Evolutionary conservation across 2,113 vertebrate genomes (phyloP), one percentile per base, ranked within the genome.

Genomic region (Agelaius tricolor): DNA sequence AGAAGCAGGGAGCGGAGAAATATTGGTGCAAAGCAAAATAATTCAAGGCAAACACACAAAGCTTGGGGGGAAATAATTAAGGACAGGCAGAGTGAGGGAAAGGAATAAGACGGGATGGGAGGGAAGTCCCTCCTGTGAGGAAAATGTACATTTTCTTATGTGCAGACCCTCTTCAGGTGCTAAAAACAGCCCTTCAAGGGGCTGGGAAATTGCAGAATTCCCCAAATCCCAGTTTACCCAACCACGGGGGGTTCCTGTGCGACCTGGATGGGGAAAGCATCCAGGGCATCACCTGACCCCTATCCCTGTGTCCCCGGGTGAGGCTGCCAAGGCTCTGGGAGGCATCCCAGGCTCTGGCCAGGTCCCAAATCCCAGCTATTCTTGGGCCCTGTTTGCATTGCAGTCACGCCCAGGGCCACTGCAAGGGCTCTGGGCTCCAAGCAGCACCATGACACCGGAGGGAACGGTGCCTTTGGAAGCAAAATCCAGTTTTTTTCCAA

Each of bases 191-290:
- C 15, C 35, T 33, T 27, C 28, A 21, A 26, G 14, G 10, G 22
- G 12, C 24, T 54, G 55, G 58, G 39, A 59, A 68, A 46, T 23
- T 41, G 69, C 44, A 44, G 77, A 27, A 30, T 44, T 67, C 62
- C 59, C 79, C 37, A 37, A 37, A 37, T 37, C 37, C 37, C 37
- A 58, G 20, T 81, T 91, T 87, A 67, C 35, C 13, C 55, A 46
- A 17, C 2, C 21, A 3, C 5, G 0, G 1, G 20, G 33, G 12
- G 24, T 4, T 80, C 20, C 65, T 66, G n/a, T 24, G n/a, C 0
- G 0, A 27, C 15, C 23, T 47, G 84, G 43, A 46, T 33, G 47
- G 47, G 39, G 55, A 81, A 74, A n/a, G 30, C 18, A 37, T 16
- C 33, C 26, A 41, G 24, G 47, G 11, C 46, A 74, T 47, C 37